These are phyloP conservation scores for Leptopilina myrica DNA, from an alignment of 2,888 invertebrate genomes.

Conservation along the genomic window DNA sequence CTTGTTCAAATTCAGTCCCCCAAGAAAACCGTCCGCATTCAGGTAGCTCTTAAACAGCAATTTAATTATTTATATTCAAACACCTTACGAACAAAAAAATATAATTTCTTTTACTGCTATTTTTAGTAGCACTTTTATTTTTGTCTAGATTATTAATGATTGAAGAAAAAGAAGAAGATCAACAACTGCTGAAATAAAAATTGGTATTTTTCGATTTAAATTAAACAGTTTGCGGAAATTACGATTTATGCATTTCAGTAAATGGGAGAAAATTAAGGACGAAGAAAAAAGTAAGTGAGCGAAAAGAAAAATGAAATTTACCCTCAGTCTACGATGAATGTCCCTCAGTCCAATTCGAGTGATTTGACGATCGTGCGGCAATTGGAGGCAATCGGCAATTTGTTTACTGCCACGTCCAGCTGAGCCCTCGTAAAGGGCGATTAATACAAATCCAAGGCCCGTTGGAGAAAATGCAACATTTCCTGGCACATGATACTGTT, in stretches of 20 bases:
- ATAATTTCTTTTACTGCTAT: too few relatives aligned
- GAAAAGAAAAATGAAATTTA: constrained; percentile 75
- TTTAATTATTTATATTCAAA: background rate
- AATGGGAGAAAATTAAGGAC: too few relatives aligned
- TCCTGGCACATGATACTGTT: constrained; percentile 68
- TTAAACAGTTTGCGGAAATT: too few relatives aligned
- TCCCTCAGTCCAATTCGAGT: constrained; percentile 89
- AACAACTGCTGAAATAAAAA: too few relatives aligned
- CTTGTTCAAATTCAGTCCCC: constrained; percentile 87
- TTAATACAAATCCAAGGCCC: constrained; percentile 87
- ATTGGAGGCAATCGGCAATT: constrained; percentile 83
- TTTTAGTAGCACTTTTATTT: too few relatives aligned
- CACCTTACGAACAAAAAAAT: too few relatives aligned
- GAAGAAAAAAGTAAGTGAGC: too few relatives aligned
- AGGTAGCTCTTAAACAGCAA: constrained; percentile 84
- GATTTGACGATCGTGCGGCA: constrained; percentile 86
- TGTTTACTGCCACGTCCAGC: constrained; percentile 85
- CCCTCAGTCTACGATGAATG: constrained; percentile 88
- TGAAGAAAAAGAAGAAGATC: too few relatives aligned
- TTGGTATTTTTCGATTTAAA: too few relatives aligned
- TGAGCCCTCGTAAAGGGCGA: constrained; percentile 88
- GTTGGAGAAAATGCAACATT: constrained; percentile 92
- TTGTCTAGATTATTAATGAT: too few relatives aligned
- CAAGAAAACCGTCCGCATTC: constrained; percentile 89
- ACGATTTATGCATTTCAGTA: too few relatives aligned